Conservation (phyloP, 30 jellyfish, hydroid and myxozoan species). For the Catostylus mosaicus region DNA sequence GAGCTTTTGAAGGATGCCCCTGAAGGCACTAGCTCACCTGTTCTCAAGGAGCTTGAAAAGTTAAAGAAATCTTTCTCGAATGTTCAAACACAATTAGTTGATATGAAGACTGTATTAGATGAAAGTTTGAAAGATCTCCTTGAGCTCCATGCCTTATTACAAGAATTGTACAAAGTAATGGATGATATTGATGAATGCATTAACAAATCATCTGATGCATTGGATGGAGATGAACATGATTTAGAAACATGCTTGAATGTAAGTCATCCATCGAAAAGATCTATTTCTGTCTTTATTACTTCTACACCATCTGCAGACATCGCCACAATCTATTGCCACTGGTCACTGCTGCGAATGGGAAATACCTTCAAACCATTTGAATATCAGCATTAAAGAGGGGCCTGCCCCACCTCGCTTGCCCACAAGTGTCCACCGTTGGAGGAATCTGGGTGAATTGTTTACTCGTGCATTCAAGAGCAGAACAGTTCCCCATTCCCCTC, state of each 20-base stretch:
- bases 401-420: no score
- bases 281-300: no score
- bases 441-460: no score
- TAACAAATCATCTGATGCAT: slow-evolving; percentile 74
- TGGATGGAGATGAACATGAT: slow-evolving; percentile 86
- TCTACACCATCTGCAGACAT: no score
- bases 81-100: slow-evolving; percentile 53
- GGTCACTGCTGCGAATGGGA: no score
- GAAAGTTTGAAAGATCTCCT: slow-evolving; percentile 63
- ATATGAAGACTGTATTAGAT: slow-evolving; percentile 55
- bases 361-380: no score
- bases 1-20: slow-evolving; percentile 80
- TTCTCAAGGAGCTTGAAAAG: slow-evolving; percentile 72
- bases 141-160: slow-evolving; percentile 63
- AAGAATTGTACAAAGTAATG: slow-evolving; percentile 69
- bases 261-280: neutral
- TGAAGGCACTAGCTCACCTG: slow-evolving; percentile 68
- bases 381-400: no score
- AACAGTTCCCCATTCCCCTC: no score
- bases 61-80: slow-evolving; percentile 50
- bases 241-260: slow-evolving; percentile 82
- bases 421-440: no score
- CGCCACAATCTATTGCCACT: no score
- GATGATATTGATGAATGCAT: slow-evolving; percentile 85
- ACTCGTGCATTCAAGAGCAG: no score